These are phyloP conservation scores for Apotomis betuletana DNA, from an alignment of 2,888 invertebrate genomes.

Conservation along the genomic window DNA sequence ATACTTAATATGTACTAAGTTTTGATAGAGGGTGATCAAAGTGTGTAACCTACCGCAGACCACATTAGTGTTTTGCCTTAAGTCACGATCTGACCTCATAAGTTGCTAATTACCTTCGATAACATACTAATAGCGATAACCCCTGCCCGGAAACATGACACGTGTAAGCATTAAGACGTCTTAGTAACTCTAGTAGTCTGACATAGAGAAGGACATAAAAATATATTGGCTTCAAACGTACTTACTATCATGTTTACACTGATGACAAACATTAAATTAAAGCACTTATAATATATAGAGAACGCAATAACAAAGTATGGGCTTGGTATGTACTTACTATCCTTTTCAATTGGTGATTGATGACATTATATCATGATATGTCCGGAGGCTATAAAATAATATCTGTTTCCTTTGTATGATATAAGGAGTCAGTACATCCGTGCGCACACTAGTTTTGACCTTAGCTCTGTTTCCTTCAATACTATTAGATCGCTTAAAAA, in stretches of 20 bases:
- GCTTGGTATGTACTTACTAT: no score
- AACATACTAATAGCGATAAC: background rate
- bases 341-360: background rate
- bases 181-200: background rate
- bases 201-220: background rate
- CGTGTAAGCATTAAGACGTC: slow-evolving; percentile 1
- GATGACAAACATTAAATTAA: no score
- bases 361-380: background rate
- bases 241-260: background rate
- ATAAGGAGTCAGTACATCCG: no score
- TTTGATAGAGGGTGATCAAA: no score
- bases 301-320: background rate
- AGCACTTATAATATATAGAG: background rate
- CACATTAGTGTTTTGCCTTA: background rate
- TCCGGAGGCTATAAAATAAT: background rate
- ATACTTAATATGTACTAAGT: no score
- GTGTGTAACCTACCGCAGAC: no score
- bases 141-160: background rate
- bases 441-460: no score
- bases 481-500: no score
- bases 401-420: slow-evolving; percentile 3
- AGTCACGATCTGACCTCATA: background rate
- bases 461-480: no score
- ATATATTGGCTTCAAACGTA: background rate
- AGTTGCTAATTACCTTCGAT: background rate